Base-by-base conservation (phyloP, 1,140 invertebrate genomes). In the Drosophila setifemur region DNA sequence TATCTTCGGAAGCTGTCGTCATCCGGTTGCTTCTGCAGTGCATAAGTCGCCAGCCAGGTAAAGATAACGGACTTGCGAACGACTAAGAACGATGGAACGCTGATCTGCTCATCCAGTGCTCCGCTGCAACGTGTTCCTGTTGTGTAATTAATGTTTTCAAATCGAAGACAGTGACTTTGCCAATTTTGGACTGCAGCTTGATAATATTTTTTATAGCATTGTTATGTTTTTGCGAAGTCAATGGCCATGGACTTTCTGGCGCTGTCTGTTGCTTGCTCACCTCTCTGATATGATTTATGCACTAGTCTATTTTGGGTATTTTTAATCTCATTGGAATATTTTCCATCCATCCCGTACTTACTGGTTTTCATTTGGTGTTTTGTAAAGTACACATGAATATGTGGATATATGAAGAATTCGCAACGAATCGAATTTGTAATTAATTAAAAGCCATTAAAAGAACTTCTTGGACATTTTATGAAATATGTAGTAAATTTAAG, bases 191-290 rank as follows among this genome's bases (percentile, higher is more conserved):
- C 39, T 40, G 37, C 21, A 18, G 11, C 26, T 40, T 42, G 50
- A 42, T 19, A 18, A 42, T 53, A 3, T 11, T 39, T 53, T 39
- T 53, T 28, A 35, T 35, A 16, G 16, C 21, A 28, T 26, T 44
- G 8, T 64, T 25, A 54, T 63, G 37, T 53, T 40, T 43, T 61
- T 68, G 47, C 52, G 61, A 47, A 18, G 40, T 9, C 14, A 47
- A 61, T 61, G 47, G 53, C 48, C 52, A n/a, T 33, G 52, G 39
- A 54, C 39, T 31, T 43, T 31, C 9, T 5, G 16, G 19, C 50
- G 21, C 11, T 12, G 33, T 12, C 26, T 14, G 39, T 9, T 16
- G 14, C 21, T n/a, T 26, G 42, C 29, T 43, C 43, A 21, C 7
- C 11, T 18, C 14, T 16, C 25, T 26, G 29, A 55, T 55, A 33